Conservation (phyloP, 2,888 invertebrate species). For the Panopea generosa region DNA sequence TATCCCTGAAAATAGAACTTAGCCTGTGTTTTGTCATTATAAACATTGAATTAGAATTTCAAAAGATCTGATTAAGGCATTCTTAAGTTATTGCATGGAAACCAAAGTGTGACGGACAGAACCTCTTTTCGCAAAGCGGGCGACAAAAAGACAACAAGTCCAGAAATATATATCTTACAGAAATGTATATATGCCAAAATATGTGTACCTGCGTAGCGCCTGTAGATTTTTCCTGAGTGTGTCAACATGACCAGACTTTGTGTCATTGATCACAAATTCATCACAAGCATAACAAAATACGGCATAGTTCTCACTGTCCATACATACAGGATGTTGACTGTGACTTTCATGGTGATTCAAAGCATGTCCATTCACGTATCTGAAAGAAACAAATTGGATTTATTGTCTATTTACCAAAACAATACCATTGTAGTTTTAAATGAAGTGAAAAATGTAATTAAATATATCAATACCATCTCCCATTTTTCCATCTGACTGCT, state of each 20-base stretch:
- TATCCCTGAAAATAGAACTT: too few species aligned
- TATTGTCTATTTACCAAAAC: background rate
- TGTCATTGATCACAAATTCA: slow-evolving; percentile 91
- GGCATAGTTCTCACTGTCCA: slow-evolving; percentile 91
- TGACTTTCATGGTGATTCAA: slow-evolving; percentile 89
- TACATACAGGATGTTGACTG: slow-evolving; percentile 89
- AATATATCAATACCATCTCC: background rate
- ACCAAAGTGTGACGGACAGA: too few species aligned
- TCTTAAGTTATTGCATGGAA: too few species aligned
- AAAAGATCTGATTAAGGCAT: too few species aligned
- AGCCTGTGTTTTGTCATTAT: too few species aligned
- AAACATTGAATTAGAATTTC: too few species aligned
- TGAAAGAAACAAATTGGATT: slow-evolving; percentile 48
- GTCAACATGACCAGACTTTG: slow-evolving; percentile 85
- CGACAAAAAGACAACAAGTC: too few species aligned
- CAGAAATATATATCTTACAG: too few species aligned
- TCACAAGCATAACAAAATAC: slow-evolving; percentile 92
- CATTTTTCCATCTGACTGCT: too few species aligned
- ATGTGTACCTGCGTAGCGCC: slow-evolving; percentile 72
- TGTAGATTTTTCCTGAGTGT: slow-evolving; percentile 81
- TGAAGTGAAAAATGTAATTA: background rate
- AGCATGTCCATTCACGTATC: slow-evolving; percentile 92
- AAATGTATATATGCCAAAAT: too few species aligned
- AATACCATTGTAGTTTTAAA: too few species aligned
- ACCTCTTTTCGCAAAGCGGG: too few species aligned